Base-by-base conservation (phyloP, 2,888 invertebrate genomes). In the Tortrix viridana region DNA sequence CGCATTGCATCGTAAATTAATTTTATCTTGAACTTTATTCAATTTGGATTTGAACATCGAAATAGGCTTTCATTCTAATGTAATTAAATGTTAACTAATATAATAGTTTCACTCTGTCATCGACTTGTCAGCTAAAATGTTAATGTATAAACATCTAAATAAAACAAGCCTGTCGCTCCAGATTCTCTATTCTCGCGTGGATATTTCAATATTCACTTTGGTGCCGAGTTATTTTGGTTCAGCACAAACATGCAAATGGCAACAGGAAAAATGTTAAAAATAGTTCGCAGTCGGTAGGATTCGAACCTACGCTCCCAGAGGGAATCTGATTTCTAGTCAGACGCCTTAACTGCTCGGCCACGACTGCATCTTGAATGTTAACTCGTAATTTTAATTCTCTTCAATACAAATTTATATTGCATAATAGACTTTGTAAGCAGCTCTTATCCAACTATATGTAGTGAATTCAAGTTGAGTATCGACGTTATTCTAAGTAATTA, bases 221-320 rank as follows among this genome's bases (percentile, higher is more conserved):
- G 16, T 16, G 20, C 9, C 38, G 38, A 52, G 38, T 37, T 57
- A 57, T 41, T 38, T 48, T 57, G 14, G 38, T 14, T 41, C 22
- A 16, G 7, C 16, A 49, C 38, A 48, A 49, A 41, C 41, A 26
- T 41, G 48, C 32, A 38, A 53, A 53, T 41, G 38, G n/a, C 38
- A 12, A 5, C 38, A 22, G 14, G 18, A 49, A 49, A 32, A 49
- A 37, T 20, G 19, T 18, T 37, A 50, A 50, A 50, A 50, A 9
- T 37, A 18, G 26, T 18, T 5, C 50, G 50, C 95, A 95, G 95
- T 94, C 95, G 95, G 95, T 95, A 96, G 95, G 95, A 96, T 95
- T 96, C 95, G 96, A 96, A 96, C 96, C 96, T 96, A 95, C 95
- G 96, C 96, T 95, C 95, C 95, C 95, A 96, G 95, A 96, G 95